phyloP scores from a whole-genome alignment of 1,140 invertebrate species.

The Atta cephalotes region DNA sequence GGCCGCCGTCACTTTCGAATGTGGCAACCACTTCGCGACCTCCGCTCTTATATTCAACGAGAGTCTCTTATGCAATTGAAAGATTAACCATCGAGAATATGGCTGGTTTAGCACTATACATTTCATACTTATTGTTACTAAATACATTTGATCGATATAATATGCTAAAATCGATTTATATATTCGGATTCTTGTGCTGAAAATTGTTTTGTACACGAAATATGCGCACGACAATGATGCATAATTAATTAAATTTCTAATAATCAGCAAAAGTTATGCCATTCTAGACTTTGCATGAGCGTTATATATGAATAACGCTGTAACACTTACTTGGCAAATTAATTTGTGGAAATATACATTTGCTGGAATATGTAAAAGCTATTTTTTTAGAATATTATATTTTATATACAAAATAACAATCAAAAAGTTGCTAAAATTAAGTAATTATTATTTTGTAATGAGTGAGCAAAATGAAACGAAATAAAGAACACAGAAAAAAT shows the following conservation, averaged over 20 bases:
- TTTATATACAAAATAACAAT: not conserved
- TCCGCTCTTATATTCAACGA: constrained; percentile 35
- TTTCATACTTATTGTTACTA: not conserved
- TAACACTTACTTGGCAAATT: not conserved
- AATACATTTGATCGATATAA: not conserved
- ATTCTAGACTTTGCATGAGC: not conserved
- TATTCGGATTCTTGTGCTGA: not conserved
- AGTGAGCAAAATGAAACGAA: not conserved
- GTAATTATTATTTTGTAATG: not conserved
- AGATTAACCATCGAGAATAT: constrained; percentile 5
- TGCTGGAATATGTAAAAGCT: not conserved
- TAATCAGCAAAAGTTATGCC: constrained; percentile 37
- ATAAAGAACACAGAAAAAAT: not conserved
- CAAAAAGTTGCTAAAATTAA: not conserved
- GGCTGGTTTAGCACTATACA: not conserved
- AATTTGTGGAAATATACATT: constrained; percentile 4
- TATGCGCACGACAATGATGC: not conserved
- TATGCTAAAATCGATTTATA: not conserved
- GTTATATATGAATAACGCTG: not conserved
- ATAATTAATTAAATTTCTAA: constrained; percentile 30
- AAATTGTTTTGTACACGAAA: not conserved
- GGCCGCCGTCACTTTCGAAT: constrained; percentile 50
- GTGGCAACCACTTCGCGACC: constrained; percentile 26
- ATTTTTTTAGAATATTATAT: not conserved
- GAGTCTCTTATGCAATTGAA: constrained; percentile 54